Evolutionary conservation across 2,888 invertebrate species (phyloP).

Genomic region (Cremastinae sp.): DNA sequence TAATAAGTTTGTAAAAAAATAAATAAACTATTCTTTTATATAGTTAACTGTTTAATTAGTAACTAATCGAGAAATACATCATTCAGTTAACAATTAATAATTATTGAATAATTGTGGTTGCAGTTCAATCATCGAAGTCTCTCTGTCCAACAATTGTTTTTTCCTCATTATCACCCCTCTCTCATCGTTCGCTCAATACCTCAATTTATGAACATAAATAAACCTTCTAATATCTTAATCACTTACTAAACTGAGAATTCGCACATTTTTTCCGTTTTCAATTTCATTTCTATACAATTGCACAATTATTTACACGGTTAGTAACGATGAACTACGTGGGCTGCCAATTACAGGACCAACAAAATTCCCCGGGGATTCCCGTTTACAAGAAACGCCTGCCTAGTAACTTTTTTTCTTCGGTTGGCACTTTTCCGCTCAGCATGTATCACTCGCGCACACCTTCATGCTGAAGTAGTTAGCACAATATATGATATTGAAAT

Average conservation of each 20-base stretch:
- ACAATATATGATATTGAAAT: too few relatives aligned
- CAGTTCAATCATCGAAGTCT: too few relatives aligned
- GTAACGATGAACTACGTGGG: slow-evolving; percentile 72
- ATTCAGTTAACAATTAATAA: too few relatives aligned
- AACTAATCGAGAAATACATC: too few relatives aligned
- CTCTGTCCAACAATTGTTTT: slow-evolving; percentile 22
- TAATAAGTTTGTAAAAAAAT: too few relatives aligned
- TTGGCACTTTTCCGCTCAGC: slow-evolving; percentile 61
- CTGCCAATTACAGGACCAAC: slow-evolving; percentile 50
- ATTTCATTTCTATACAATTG: slow-evolving; percentile 77
- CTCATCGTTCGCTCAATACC: slow-evolving; percentile 28
- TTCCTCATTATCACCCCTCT: slow-evolving; percentile 31
- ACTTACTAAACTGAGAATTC: slow-evolving; percentile 58
- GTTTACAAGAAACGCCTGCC: slow-evolving; percentile 39
- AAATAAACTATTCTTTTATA: too few relatives aligned
- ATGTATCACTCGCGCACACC: slow-evolving; percentile 35
- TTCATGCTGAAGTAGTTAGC: slow-evolving; percentile 68
- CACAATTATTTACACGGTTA: slow-evolving; percentile 79
- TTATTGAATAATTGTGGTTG: too few relatives aligned
- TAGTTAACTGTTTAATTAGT: too few relatives aligned
- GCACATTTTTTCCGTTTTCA: slow-evolving; percentile 40
- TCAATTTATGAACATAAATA: slow-evolving; percentile 40
- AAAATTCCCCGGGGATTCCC: slow-evolving; percentile 56
- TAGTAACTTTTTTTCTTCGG: slow-evolving; percentile 51
- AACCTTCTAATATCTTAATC: slow-evolving; percentile 56